phyloP scores from a whole-genome alignment of 2,113 vertebrate genomes.

The cattle (Bos taurus) region ARS-UCD2.0 NC_037331.1:102278001-102278500 shows the following conservation, averaged over 20 bases:
- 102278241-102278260: neutral
- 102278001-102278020: neutral
- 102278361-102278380: neutral
- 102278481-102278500: neutral
- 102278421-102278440: neutral
- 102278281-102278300: neutral
- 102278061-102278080: neutral
- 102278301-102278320: neutral
- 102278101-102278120: neutral
- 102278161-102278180: neutral
- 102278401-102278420: neutral
- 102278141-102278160: neutral
- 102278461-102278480: neutral
- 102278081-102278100: neutral
- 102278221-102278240: neutral
- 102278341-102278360: neutral
- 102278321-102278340: neutral
- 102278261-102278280: neutral
- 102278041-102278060: neutral
- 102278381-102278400: neutral
- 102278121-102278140: neutral
- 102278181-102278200: neutral
- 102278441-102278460: neutral
- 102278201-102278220: neutral
- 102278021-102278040: neutral